Conservation (phyloP, 2,113 vertebrate species). For the Pseudolaguvia tuberculata region DNA sequence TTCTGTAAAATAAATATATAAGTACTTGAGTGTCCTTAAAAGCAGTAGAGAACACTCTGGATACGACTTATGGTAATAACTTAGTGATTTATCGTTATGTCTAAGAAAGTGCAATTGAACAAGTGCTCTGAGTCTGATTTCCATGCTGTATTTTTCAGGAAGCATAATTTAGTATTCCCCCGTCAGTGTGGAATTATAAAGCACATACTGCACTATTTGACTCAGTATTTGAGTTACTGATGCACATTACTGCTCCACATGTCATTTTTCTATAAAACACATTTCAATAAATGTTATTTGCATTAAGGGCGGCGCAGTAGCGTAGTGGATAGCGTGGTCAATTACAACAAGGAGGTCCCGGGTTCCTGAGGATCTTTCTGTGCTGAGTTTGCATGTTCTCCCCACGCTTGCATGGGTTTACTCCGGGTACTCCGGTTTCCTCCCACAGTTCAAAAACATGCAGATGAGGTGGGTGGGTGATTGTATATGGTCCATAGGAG, state of each 20-base stretch:
- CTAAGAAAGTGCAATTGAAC: background rate
- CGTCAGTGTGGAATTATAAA: background rate
- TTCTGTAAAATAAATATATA: constrained; percentile 11
- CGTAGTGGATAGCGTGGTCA: too few species aligned
- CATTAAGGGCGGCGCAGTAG: too few species aligned
- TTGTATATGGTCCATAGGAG: too few species aligned
- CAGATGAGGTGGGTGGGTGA: too few species aligned
- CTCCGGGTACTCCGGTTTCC: too few species aligned
- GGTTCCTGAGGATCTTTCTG: too few species aligned
- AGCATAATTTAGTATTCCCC: background rate
- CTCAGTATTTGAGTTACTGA: background rate
- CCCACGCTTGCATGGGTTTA: too few species aligned
- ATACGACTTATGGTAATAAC: background rate
- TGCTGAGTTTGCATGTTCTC: too few species aligned
- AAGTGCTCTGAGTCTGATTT: background rate
- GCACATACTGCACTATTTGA: background rate
- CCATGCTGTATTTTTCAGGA: background rate
- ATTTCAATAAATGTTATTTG: too few species aligned
- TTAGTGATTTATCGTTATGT: constrained; percentile 11
- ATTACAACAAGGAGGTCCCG: too few species aligned
- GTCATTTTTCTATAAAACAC: background rate
- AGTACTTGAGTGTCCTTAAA: constrained; percentile 15
- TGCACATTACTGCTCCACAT: background rate
- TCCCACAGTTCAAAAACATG: too few species aligned
- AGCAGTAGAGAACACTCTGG: background rate